Base-by-base conservation (phyloP, 2,888 invertebrate species). In the Drosophila atripex region DNA sequence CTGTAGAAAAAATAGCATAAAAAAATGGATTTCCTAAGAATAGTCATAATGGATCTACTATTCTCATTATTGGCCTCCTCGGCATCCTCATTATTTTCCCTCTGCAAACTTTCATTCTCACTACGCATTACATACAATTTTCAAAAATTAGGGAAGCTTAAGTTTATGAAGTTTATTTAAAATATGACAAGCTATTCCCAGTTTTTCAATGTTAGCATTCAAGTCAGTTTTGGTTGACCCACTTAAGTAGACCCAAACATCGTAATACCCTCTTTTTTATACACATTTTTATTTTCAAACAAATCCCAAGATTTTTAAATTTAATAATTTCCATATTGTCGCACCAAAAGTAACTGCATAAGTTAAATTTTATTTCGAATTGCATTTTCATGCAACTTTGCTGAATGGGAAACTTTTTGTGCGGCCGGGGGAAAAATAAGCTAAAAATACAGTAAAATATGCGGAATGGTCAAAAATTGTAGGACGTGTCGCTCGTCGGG, bases 351-450 rank as follows among this genome's bases (percentile, higher is more conserved):
- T 59, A 72, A 65, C 51, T 63, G 50, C 25, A 76, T 76, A 86
- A 74, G 80, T 84, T 74, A 32, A 71, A 68, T 74, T 82, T 82
- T 86, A 74, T 82, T 76, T 70, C 70, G 65, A 80, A 73, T 68
- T 80, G 80, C 85, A 73, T 71, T 80, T 74, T 43, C 47, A 63
- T 51, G 64, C 69, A 76, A 80, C 71, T 77, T 80, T 51, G 51
- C 43, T 78, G 66, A 64, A 70, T 41, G 63, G 39, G 25, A 71
- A 84, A 80, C 71, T 80, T 75, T 66, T 71, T 50, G 59, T n/a
- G 3, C 23, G 9, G 51, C 49, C 2, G 12, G 18, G 28, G 16
- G 38, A 51, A 46, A 51, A 54, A 43, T n/a, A 12, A 23, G 25
- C 16, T 12, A 39, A 52, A 59, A 45, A 43, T 38, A 49, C 11